Conservation (phyloP, 1,140 invertebrate species). For the Gonatopus flavifemur region DNA sequence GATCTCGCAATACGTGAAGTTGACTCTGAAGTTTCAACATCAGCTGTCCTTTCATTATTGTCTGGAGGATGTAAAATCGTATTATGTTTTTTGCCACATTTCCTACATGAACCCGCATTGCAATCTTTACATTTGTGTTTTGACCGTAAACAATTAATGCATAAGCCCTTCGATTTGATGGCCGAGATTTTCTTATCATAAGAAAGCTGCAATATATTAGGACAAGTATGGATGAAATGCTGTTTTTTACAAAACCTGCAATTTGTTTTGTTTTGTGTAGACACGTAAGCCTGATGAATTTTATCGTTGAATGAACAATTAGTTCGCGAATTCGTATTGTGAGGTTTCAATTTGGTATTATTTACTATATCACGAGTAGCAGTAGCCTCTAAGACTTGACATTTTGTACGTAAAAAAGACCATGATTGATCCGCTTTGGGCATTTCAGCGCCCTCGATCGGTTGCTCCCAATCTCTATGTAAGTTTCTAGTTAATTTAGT, state of each 20-base stretch:
- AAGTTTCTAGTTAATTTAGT: slow-evolving; percentile 12
- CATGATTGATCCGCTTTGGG: slow-evolving; percentile 13
- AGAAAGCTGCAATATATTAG: slow-evolving; percentile 1
- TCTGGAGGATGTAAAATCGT: slow-evolving; percentile 4
- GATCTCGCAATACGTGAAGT: no score
- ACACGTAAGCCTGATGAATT: not conserved
- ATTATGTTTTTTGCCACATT: slow-evolving; percentile 16
- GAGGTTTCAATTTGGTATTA: not conserved
- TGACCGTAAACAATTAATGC: slow-evolving; percentile 15
- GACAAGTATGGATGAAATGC: slow-evolving; percentile 8
- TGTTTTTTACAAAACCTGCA: slow-evolving; percentile 11
- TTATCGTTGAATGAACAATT: not conserved
- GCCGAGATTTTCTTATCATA: not conserved
- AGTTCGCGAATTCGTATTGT: not conserved
- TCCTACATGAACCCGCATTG: slow-evolving; percentile 4
- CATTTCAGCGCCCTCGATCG: slow-evolving; percentile 6
- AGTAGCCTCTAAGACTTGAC: slow-evolving; percentile 4
- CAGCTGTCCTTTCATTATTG: not conserved
- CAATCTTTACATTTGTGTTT: slow-evolving; percentile 11
- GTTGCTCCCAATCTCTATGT: slow-evolving; percentile 16
- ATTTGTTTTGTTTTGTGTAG: not conserved
- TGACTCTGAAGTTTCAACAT: no score
- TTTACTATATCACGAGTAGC: not conserved
- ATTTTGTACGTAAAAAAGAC: slow-evolving; percentile 18
- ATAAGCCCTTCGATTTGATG: slow-evolving; percentile 8